phyloP scores from a whole-genome alignment of 2,797 vertebrate species.

The Semotilus atromaculatus region DNA sequence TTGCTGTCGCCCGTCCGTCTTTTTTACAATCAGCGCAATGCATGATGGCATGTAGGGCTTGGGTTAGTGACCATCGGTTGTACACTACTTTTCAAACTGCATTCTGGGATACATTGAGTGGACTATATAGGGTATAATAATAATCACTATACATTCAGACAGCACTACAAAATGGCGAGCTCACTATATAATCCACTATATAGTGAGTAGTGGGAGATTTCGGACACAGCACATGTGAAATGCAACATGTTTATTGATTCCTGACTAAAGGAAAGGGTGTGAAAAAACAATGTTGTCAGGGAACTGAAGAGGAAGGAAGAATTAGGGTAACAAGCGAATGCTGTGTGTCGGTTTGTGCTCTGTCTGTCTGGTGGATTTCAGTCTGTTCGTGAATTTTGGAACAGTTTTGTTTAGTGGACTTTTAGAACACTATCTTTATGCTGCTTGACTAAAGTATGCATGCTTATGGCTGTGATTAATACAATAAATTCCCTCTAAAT shows the following conservation, averaged over 20 bases:
- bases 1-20: too few species aligned
- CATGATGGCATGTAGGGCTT: too few species aligned
- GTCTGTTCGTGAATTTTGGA: neutral
- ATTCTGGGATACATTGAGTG: too few species aligned
- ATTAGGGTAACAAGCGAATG: neutral
- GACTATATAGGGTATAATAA: too few species aligned
- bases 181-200: too few species aligned
- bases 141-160: too few species aligned
- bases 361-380: neutral
- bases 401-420: neutral
- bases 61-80: too few species aligned
- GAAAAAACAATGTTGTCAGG: neutral
- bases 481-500: neutral
- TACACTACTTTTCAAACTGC: too few species aligned
- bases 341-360: neutral
- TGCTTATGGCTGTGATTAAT: neutral
- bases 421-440: neutral
- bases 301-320: constrained; percentile 19
- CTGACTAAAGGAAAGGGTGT: neutral
- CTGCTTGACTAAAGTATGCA: neutral
- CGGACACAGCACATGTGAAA: too few species aligned
- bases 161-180: too few species aligned
- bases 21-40: too few species aligned
- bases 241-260: neutral
- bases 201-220: too few species aligned